Conservation (phyloP, 2,888 invertebrate species). For the Hartigia nigra region DNA sequence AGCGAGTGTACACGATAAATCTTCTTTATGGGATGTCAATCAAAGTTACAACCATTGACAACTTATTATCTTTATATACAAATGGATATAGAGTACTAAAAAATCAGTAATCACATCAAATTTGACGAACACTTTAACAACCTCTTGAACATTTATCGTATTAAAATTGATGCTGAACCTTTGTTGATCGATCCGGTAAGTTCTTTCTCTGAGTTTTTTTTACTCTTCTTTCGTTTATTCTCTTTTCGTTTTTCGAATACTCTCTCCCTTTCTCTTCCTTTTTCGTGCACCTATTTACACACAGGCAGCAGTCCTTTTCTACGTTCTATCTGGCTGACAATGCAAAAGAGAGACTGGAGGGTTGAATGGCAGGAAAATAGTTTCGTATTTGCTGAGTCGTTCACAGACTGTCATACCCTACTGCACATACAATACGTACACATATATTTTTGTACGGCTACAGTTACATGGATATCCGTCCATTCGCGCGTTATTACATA, state of each 20-base stretch:
- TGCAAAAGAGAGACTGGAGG: slow-evolving; percentile 20
- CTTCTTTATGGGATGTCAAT: background rate
- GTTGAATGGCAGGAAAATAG: slow-evolving; percentile 37
- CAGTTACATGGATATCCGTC: slow-evolving; percentile 7
- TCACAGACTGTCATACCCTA: slow-evolving; percentile 23
- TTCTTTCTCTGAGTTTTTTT: background rate
- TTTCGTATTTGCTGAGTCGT: slow-evolving; percentile 36
- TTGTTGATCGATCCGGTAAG: slow-evolving; percentile 27
- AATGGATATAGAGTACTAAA: background rate
- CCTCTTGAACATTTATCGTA: background rate
- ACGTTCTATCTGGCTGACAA: slow-evolving; percentile 21
- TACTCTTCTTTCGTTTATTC: slow-evolving; percentile 13
- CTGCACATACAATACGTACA: slow-evolving; percentile 3
- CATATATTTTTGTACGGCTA: slow-evolving; percentile 2
- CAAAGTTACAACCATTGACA: background rate
- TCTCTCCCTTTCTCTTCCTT: slow-evolving; percentile 3
- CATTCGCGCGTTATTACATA: slow-evolving; percentile 21
- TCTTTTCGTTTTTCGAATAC: background rate
- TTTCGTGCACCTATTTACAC: slow-evolving; percentile 3
- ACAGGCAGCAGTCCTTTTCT: background rate
- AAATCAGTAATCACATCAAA: background rate
- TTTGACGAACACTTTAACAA: background rate
- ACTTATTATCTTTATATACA: background rate
- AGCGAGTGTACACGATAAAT: background rate
- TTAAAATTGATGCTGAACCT: background rate